Evolutionary conservation across 1,140 invertebrate genomes (phyloP), one percentile per base, ranked within the genome.

Genomic region (Sinonovacula constricta): DNA sequence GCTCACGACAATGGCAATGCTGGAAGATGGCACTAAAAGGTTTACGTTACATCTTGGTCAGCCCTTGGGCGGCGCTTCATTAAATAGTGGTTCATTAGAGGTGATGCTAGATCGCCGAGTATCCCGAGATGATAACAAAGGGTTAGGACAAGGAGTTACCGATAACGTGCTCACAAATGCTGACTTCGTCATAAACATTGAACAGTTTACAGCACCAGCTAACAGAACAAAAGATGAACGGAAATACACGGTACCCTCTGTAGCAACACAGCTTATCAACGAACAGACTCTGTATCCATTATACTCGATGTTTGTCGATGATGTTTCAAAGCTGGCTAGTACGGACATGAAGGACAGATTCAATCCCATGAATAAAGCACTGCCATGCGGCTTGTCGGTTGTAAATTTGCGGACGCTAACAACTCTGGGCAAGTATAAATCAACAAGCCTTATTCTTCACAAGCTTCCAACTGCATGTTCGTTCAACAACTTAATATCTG

Each of bases 141-240:
- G 97, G 0, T 95, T 97, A 93, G 95, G 95, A 2, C 96, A 98
- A 89, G 97, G 96, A n/a, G 93, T 98, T 0, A 93, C 95, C 0
- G 97, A 98, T 85, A 98, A 96, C 87, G 93, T 94, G 24, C 91
- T 93, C 67, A 97, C 96, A 0, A 90, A 94, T 0, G 94, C 95
- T 39, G 94, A 95, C 80, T 96, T 97, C 87, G 95, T 95, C 93
- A 86, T 99, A 10, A 87, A 97, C 0, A 85, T 98, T 0, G 97
- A 98, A 89, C 84, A 31, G 1, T 59, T 69, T 12, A 22, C 45
- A 3, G 5, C 3, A n/a, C 5, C 26, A 1, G 31, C 3, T 1
- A 12, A 18, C 14, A 24, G 22, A 22, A 10, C 28, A 45, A n/a
- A 10, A 26, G 26, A 51, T 30, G 65, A 77, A 51, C 10, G 15